Conservation (phyloP, 2,113 vertebrate genomes). For the Noturus placidus region DNA sequence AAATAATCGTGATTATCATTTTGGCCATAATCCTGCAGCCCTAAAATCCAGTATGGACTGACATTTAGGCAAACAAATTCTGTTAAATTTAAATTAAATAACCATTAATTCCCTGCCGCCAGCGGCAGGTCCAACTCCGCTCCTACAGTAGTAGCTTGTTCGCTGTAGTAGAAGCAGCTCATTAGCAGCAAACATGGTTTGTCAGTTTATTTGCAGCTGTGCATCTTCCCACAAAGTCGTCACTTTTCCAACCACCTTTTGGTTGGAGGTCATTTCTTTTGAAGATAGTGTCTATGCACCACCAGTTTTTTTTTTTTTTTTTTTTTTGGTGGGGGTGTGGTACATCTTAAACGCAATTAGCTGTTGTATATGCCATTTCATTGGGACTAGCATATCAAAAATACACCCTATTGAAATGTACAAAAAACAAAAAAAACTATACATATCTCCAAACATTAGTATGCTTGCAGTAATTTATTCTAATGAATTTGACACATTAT, state of each 20-base stretch:
- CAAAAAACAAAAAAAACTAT: not conserved
- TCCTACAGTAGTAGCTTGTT: not conserved
- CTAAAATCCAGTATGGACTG: too few species aligned
- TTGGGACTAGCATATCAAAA: not conserved
- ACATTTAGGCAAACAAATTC: too few species aligned
- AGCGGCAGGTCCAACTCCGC: not conserved
- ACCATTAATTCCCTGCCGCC: not conserved
- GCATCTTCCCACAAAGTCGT: not conserved
- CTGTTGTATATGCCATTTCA: not conserved
- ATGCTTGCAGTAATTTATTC: not conserved
- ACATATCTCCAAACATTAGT: not conserved
- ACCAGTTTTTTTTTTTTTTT: not conserved
- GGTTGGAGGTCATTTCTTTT: not conserved
- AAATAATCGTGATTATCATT: too few species aligned
- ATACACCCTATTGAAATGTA: not conserved
- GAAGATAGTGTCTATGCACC: not conserved
- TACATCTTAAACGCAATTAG: not conserved
- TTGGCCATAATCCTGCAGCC: too few species aligned
- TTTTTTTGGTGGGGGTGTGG: not conserved
- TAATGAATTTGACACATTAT: not conserved
- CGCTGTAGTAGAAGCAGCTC: not conserved
- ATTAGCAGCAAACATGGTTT: not conserved
- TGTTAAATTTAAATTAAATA: not conserved
- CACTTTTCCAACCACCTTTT: not conserved
- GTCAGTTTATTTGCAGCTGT: not conserved